These are phyloP conservation scores for Picathartes gymnocephalus DNA, from an alignment of 2,113 vertebrate genomes.

Conservation along the genomic window DNA sequence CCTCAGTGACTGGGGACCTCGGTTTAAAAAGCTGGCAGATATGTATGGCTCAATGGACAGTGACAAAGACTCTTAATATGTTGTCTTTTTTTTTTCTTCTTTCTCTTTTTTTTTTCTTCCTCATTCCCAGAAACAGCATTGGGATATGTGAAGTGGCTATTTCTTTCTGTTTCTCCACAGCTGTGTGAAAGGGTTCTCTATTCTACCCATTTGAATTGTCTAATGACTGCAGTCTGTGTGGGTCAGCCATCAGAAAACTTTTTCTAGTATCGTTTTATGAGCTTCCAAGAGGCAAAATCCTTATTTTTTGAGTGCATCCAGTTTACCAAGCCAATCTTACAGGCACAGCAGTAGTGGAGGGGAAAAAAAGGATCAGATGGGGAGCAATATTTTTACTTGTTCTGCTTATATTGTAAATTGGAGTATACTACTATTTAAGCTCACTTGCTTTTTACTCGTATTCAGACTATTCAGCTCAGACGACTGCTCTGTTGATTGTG, in stretches of 20 bases:
- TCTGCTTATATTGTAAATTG: constrained; percentile 45
- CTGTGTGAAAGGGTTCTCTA: constrained; percentile 68
- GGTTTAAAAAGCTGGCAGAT: constrained; percentile 95
- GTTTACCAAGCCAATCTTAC: constrained; percentile 52
- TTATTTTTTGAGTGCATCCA: constrained; percentile 68
- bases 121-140: constrained; percentile 46
- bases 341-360: constrained; percentile 29
- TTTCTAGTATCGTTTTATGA: constrained; percentile 73
- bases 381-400: constrained; percentile 46
- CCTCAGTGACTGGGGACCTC: constrained; percentile 93
- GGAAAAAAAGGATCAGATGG: not conserved
- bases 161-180: constrained; percentile 66
- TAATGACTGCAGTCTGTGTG: constrained; percentile 66
- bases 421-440: not conserved
- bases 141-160: constrained; percentile 61
- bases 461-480: constrained; percentile 45
- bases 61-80: constrained; percentile 86
- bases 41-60: constrained; percentile 91
- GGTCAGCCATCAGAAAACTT: constrained; percentile 60
- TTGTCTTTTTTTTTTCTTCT: constrained; percentile 38
- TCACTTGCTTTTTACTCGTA: constrained; percentile 51
- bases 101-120: not conserved
- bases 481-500: not conserved
- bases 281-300: constrained; percentile 74
- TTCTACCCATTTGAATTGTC: constrained; percentile 37